These are phyloP conservation scores for Sebastes iracundus DNA, from an alignment of 2,797 vertebrate genomes.

Conservation along the genomic window DNA sequence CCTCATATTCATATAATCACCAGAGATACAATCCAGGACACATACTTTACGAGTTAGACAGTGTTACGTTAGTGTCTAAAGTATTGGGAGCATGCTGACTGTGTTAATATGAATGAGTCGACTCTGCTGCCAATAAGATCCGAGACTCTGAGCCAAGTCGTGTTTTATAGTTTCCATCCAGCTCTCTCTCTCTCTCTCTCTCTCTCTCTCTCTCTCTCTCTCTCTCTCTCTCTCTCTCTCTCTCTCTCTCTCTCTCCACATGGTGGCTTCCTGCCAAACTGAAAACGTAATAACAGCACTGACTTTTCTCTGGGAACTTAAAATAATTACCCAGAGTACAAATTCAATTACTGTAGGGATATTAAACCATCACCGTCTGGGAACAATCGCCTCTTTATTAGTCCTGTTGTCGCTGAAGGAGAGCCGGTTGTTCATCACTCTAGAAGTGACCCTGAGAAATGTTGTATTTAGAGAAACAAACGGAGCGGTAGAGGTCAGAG, in stretches of 20 bases:
- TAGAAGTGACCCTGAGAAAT: neutral
- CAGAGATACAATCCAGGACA: too few relatives aligned
- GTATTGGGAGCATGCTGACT: neutral
- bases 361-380: neutral
- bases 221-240: neutral
- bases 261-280: conserved; percentile 18
- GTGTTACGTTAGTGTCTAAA: neutral
- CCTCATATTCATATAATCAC: neutral
- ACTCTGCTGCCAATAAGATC: neutral
- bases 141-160: neutral
- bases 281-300: neutral
- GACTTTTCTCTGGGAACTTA: neutral
- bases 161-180: neutral
- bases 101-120: too few relatives aligned
- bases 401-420: neutral
- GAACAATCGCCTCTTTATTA: neutral
- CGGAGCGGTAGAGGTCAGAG: neutral
- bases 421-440: neutral
- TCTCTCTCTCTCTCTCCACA: neutral
- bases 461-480: too few relatives aligned
- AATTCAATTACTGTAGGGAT: neutral
- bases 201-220: too few relatives aligned
- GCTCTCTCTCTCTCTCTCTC: neutral
- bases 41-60: accelerated
- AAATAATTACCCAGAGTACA: neutral